Base-by-base conservation (phyloP, 92 coral and sea anemone genomes). In the Zoanthus solanderi region DNA sequence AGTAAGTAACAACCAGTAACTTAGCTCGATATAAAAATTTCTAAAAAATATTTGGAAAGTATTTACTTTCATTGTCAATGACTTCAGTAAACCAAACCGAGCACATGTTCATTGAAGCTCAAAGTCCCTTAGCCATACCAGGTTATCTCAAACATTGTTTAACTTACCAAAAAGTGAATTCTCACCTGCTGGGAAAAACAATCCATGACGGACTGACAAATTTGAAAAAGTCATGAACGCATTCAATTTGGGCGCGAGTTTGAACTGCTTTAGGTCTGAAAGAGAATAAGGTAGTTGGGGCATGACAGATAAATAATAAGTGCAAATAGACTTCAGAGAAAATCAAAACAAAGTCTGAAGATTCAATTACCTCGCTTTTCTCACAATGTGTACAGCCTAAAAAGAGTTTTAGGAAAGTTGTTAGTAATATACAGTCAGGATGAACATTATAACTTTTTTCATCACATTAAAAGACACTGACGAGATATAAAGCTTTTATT, bases 211-310 rank as follows among this genome's bases (percentile, higher is more conserved):
- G 96, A 63, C 84, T 91, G 54, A 96, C 83, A 75, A 95, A 96
- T 66, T 93, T 92, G 15, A 89, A 92, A 79, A 96, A 96, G 76
- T 96, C 95, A 50, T 93, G 95, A 18, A 95, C 98, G 89, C 99
- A 96, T 66, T 94, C 93, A 66, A 96, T 96, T 83, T 96, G 99
- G 8, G 97, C 98, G 68, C 99, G 89, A 5, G 99, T 96, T 90
- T 96, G 99, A 4, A 96, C 98, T 75, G 99, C 96, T 88, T 91
- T 96, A 0, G 98, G 98, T 83, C 98, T 96, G 75, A 58, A 90
- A 46, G 53, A 54, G 13, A 65, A 8, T 53, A 68, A 14, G 72
- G 73, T 52, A 57, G 16, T 17, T 48, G 1, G 52, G 14, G 13
- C 9, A 76, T 30, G 37, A 66, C 12, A 10, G 61, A 34, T 32